A percentile compares a stretch with the other conserved stretches of the same genome.
Evolutionary conservation across 1,140 invertebrate species (phyloP).

Genomic region (Protaetia brevitarsis): DNA sequence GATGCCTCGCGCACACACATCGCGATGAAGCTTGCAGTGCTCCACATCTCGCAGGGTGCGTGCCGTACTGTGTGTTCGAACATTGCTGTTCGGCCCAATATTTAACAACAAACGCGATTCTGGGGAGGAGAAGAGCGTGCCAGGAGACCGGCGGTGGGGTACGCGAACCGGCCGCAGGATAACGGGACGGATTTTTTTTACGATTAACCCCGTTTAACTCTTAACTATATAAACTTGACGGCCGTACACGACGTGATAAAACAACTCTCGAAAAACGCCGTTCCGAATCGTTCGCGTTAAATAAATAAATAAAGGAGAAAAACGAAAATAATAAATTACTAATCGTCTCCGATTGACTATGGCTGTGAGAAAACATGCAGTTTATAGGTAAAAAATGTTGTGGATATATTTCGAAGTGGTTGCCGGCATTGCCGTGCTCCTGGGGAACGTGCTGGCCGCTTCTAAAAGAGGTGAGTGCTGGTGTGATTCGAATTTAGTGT

Average conservation of each 20-base stretch:
- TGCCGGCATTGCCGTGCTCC: slow-evolving; percentile 35
- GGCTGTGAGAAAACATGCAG: slow-evolving; percentile 43
- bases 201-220: no score
- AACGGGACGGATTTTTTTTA: no score
- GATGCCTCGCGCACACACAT: slow-evolving; percentile 38
- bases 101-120: no score
- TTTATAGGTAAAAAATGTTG: slow-evolving; percentile 43
- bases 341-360: slow-evolving; percentile 29
- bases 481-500: no score
- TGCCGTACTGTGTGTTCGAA: slow-evolving; percentile 29
- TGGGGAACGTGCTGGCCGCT: slow-evolving; percentile 34
- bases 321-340: no score
- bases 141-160: background rate
- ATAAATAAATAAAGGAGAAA: no score
- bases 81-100: slow-evolving; percentile 8
- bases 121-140: no score
- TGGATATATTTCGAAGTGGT: slow-evolving; percentile 43
- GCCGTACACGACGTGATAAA: no score
- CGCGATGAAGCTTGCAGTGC: slow-evolving; percentile 42
- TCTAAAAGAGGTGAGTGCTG: slow-evolving; percentile 42
- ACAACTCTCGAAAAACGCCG: no score
- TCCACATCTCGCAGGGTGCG: slow-evolving; percentile 42
- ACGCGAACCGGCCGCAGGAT: no score
- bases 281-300: slow-evolving; percentile 19
- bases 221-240: no score